These are phyloP conservation scores for Neotoxoptera formosana DNA, from an alignment of 1,140 invertebrate genomes.

Conservation along the genomic window DNA sequence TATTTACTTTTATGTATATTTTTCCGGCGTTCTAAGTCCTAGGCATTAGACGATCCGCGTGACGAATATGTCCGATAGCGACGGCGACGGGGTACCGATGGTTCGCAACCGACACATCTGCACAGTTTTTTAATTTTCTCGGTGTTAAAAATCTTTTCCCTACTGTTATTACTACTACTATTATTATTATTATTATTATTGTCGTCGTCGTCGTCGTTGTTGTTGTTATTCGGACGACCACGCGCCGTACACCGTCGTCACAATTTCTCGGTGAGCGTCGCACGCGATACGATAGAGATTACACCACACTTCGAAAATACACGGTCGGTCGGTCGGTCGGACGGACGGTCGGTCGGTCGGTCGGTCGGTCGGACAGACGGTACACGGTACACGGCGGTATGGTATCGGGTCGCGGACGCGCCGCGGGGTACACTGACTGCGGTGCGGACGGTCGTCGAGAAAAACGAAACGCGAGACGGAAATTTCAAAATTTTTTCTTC, in stretches of 20 bases:
- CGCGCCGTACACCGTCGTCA: background rate
- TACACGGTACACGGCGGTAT: background rate
- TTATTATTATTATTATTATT: background rate
- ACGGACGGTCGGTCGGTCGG: background rate
- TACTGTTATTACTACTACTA: too few species aligned
- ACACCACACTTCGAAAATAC: background rate
- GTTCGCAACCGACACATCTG: constrained; percentile 34
- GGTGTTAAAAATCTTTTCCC: background rate
- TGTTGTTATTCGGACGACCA: constrained; percentile 19
- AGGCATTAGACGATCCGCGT: background rate
- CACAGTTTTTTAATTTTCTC: constrained; percentile 33
- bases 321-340: background rate
- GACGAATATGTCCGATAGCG: constrained; percentile 23
- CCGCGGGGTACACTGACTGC: constrained; percentile 6
- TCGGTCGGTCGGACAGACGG: background rate
- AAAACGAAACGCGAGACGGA: constrained; percentile 29
- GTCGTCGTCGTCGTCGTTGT: background rate
- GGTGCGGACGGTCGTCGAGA: background rate
- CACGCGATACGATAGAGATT: constrained; percentile 26
- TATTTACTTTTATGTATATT: constrained; percentile 34
- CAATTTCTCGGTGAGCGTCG: background rate
- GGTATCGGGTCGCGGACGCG: background rate
- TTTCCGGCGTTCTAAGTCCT: background rate
- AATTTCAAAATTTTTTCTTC: constrained; percentile 56
- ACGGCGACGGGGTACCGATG: background rate